These are phyloP conservation scores for Smittia aterrima DNA, from an alignment of 2,888 invertebrate genomes.

Conservation along the genomic window DNA sequence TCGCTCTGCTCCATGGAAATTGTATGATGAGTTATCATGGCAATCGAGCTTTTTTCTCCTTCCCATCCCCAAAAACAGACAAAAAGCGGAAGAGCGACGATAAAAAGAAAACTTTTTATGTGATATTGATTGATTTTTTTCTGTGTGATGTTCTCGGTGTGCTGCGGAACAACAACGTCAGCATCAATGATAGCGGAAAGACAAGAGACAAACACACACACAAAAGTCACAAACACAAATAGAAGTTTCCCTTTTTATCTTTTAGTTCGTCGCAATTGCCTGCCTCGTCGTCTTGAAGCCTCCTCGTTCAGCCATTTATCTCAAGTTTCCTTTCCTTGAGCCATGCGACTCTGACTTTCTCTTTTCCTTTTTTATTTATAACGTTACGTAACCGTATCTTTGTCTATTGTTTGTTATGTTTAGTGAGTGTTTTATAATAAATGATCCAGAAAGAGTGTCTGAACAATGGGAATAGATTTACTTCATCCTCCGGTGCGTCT, in stretches of 20 bases:
- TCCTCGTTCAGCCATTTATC: slow-evolving; percentile 7
- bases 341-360: neutral
- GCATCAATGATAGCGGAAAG: neutral
- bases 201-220: neutral
- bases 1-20: slow-evolving; percentile 3
- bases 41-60: neutral
- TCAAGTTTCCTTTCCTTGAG: slow-evolving; percentile 8
- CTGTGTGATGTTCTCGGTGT: slow-evolving; percentile 14
- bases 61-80: neutral
- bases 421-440: slow-evolving; percentile 33
- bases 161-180: neutral
- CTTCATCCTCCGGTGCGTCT: neutral
- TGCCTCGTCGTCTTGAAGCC: neutral
- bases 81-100: slow-evolving; percentile 12
- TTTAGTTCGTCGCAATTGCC: neutral
- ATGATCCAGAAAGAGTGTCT: slow-evolving; percentile 20
- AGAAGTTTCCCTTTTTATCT: slow-evolving; percentile 7
- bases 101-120: slow-evolving; percentile 26
- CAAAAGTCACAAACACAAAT: neutral
- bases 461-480: slow-evolving; percentile 1
- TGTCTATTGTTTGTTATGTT: slow-evolving; percentile 24
- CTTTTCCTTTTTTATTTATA: slow-evolving; percentile 8
- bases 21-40: slow-evolving; percentile 24
- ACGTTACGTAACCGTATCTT: slow-evolving; percentile 25
- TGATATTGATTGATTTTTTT: slow-evolving; percentile 36